phyloP scores from a whole-genome alignment of 2,113 vertebrate genomes.

The Heterotis niloticus region DNA sequence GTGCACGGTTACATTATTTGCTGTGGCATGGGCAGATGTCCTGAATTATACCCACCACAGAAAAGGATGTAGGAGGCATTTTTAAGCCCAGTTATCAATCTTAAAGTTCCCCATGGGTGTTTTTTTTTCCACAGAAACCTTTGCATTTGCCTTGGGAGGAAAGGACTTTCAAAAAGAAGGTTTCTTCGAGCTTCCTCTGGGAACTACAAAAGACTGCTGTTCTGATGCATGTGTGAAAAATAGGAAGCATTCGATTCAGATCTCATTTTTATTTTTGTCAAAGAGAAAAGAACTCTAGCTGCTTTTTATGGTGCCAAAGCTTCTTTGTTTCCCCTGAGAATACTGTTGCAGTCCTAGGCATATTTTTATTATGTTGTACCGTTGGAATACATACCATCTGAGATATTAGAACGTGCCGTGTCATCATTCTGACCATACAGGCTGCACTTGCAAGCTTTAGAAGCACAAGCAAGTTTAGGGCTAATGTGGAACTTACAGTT shows the following conservation, averaged over 20 bases:
- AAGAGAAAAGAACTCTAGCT: no score
- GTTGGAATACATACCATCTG: constrained; percentile 1
- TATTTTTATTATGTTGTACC: constrained; percentile 5
- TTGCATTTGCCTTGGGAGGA: constrained; percentile 3
- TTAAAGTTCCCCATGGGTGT: constrained; percentile 2
- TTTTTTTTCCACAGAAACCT: neutral
- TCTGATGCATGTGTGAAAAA: constrained; percentile 8
- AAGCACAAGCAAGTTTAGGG: neutral
- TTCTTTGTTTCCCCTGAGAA: neutral
- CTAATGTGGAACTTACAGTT: neutral
- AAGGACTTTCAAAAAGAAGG: neutral
- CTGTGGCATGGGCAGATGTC: constrained; percentile 14
- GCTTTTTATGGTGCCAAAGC: neutral
- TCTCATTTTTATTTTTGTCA: constrained; percentile 7
- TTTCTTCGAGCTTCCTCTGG: constrained; percentile 1
- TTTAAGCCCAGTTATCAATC: constrained; percentile 11
- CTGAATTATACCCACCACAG: constrained; percentile 11
- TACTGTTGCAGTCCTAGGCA: neutral
- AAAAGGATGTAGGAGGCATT: neutral
- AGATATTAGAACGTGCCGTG: neutral
- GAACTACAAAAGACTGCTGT: neutral
- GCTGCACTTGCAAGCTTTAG: neutral
- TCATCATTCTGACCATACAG: neutral
- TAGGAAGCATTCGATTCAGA: neutral
- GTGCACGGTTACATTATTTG: neutral